Evolutionary conservation across 1,140 invertebrate species (phyloP).

Genomic region (Lasioglossum albipes): DNA sequence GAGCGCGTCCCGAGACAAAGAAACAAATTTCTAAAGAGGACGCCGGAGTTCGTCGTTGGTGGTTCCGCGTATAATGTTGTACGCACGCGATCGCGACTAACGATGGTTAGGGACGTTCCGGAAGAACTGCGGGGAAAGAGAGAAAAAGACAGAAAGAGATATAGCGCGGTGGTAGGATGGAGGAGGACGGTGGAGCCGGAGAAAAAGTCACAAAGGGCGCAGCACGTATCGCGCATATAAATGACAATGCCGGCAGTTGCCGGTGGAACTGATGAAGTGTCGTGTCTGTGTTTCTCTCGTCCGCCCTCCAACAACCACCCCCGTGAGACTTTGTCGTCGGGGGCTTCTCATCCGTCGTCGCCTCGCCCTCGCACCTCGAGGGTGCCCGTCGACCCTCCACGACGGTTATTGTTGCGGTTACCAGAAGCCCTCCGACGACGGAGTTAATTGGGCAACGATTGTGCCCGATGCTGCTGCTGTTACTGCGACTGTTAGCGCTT

Average conservation of each 20-base stretch:
- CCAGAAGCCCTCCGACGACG: constrained; percentile 67
- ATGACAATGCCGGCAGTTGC: constrained; percentile 72
- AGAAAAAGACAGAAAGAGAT: too few relatives aligned
- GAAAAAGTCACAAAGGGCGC: constrained; percentile 59
- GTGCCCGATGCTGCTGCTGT: constrained; percentile 35
- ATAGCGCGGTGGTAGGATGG: constrained; percentile 26
- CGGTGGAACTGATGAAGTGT: constrained; percentile 74
- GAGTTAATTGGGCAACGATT: constrained; percentile 77
- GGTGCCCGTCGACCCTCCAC: constrained; percentile 57
- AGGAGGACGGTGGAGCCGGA: constrained; percentile 48
- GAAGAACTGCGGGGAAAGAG: constrained; percentile 20
- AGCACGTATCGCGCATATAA: constrained; percentile 67
- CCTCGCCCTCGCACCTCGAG: constrained; percentile 63
- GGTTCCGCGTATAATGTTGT: constrained; percentile 63
- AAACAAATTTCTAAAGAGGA: constrained; percentile 74
- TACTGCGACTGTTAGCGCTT: too few relatives aligned
- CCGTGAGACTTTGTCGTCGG: constrained; percentile 37
- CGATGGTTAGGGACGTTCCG: constrained; percentile 48
- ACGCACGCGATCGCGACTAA: constrained; percentile 55
- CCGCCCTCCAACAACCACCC: constrained; percentile 35
- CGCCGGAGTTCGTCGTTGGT: constrained; percentile 46
- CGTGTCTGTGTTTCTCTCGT: constrained; percentile 51
- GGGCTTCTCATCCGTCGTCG: constrained; percentile 53
- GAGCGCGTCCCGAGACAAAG: constrained; percentile 54
- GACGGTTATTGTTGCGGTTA: constrained; percentile 74